Conservation (phyloP, 2,113 vertebrate genomes). For the Austrofundulus limnaeus region DNA sequence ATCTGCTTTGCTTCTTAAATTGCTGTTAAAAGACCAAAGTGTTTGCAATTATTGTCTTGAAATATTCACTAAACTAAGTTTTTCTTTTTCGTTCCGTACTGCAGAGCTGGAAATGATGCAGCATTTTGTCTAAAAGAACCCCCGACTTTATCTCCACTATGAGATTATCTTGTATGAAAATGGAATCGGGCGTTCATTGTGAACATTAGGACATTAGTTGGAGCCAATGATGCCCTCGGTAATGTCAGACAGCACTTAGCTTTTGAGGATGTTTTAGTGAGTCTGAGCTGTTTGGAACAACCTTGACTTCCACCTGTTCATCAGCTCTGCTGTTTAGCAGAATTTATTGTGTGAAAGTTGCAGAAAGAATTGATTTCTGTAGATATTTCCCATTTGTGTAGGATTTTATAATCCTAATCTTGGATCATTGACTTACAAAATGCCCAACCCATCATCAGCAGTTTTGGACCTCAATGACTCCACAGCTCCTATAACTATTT, state of each 20-base stretch:
- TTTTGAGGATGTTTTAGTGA: constrained; percentile 8
- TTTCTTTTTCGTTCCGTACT: background rate
- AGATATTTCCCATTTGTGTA: background rate
- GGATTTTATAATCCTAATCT: constrained; percentile 4
- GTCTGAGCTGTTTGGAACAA: constrained; percentile 6
- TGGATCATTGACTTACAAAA: no score
- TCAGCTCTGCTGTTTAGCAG: constrained; percentile 14
- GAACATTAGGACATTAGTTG: constrained; percentile 10
- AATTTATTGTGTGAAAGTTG: constrained; percentile 16
- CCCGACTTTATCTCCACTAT: background rate
- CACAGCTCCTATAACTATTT: no score
- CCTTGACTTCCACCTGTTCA: constrained; percentile 10
- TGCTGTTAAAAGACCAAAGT: background rate
- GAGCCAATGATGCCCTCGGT: constrained; percentile 1
- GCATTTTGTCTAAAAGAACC: background rate
- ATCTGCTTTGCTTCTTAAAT: no score
- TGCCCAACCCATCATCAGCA: no score
- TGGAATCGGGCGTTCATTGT: constrained; percentile 6
- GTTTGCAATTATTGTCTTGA: background rate
- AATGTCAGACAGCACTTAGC: constrained; percentile 18
- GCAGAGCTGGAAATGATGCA: background rate
- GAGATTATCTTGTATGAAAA: background rate
- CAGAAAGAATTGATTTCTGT: constrained; percentile 6
- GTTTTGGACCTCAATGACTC: no score
- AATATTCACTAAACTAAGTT: background rate